Conservation (phyloP, 2,113 vertebrate species). For the Cephalopterus ornatus region DNA sequence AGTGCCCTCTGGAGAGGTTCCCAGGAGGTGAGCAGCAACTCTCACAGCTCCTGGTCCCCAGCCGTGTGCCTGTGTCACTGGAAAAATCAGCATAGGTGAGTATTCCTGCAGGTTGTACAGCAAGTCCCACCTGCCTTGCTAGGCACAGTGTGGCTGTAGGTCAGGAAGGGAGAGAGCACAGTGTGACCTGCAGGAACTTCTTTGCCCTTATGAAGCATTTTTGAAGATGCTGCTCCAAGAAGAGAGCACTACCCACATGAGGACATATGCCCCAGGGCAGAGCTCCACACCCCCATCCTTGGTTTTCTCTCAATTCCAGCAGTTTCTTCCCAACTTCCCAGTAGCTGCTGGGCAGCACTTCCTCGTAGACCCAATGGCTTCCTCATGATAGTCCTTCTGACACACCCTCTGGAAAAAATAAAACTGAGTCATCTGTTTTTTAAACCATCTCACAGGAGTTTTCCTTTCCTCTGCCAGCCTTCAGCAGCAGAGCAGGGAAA, state of each 20-base stretch:
- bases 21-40: background rate
- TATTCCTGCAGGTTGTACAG: background rate
- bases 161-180: accelerated
- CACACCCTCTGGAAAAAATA: background rate
- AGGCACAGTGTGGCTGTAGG: accelerated
- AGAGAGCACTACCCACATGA: accelerated
- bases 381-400: background rate
- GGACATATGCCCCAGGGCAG: too few species aligned
- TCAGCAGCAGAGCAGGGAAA: background rate
- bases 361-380: accelerated
- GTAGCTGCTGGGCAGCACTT: background rate
- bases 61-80: background rate
- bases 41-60: accelerated
- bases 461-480: background rate
- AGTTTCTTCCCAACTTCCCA: background rate
- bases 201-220: accelerated
- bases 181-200: accelerated
- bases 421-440: background rate
- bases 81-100: background rate
- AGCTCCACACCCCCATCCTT: background rate
- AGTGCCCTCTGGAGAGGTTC: background rate
- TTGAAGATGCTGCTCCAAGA: background rate
- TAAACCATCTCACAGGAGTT: background rate
- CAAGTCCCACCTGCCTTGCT: background rate
- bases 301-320: background rate